Evolutionary conservation across 2,797 vertebrate genomes (phyloP).

Genomic region (Rhynchotus rufescens): DNA sequence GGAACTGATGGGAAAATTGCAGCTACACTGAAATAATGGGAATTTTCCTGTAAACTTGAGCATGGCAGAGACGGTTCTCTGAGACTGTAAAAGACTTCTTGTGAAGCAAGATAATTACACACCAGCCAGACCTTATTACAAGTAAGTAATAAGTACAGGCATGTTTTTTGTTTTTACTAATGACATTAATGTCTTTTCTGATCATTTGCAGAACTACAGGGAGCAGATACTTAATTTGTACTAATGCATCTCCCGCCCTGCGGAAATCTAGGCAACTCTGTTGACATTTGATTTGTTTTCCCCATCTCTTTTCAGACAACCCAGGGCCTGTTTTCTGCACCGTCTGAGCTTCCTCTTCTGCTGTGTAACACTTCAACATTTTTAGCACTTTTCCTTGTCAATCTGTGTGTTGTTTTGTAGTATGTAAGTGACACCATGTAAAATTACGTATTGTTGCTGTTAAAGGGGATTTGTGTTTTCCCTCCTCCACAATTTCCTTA

Average conservation of each 20-base stretch:
- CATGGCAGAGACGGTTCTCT: neutral
- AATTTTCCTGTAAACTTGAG: constrained; percentile 22
- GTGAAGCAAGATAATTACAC: constrained; percentile 51
- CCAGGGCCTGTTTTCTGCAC: constrained; percentile 17
- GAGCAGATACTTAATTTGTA: constrained; percentile 38
- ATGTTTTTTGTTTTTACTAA: constrained; percentile 61
- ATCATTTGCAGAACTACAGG: constrained; percentile 62
- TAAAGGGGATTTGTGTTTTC: constrained; percentile 1
- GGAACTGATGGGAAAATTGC: neutral
- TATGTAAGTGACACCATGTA: neutral
- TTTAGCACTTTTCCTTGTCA: neutral
- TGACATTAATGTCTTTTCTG: constrained; percentile 64
- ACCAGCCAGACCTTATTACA: constrained; percentile 61
- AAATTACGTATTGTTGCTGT: neutral
- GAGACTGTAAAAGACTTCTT: constrained; percentile 25
- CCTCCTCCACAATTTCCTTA: constrained; percentile 9
- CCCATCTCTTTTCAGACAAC: constrained; percentile 47
- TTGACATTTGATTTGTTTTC: constrained; percentile 10
- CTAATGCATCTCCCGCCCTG: constrained; percentile 14
- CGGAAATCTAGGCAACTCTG: neutral
- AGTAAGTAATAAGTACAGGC: constrained; percentile 68
- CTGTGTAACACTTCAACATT: neutral
- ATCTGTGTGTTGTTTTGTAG: constrained; percentile 12
- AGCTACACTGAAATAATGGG: neutral
- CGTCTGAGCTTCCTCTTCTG: neutral